Evolutionary conservation across 1,140 invertebrate genomes (phyloP).

Genomic region (Metaphire vulgaris): DNA sequence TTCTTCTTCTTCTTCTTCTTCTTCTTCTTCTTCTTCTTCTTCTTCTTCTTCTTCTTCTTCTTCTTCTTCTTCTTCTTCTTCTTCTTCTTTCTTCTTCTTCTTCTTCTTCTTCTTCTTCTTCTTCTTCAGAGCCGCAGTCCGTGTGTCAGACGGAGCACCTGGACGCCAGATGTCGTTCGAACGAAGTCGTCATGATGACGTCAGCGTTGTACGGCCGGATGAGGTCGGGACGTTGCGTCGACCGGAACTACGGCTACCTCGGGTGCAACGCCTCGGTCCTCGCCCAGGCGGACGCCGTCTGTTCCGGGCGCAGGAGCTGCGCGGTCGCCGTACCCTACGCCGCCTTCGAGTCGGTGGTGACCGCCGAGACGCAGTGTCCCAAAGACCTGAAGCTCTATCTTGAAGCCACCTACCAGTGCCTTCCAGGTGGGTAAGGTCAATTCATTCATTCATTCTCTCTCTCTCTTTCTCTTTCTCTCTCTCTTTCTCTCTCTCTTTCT

Average conservation of each 20-base stretch:
- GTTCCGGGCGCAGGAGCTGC: background rate
- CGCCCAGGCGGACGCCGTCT: background rate
- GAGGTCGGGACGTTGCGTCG: background rate
- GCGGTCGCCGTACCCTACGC: background rate
- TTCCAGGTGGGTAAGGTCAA: background rate
- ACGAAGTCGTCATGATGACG: constrained; percentile 15
- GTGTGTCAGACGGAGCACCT: constrained; percentile 11
- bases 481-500: background rate
- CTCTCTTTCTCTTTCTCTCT: background rate
- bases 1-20: no score
- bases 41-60: no score
- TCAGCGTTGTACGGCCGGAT: constrained; percentile 19
- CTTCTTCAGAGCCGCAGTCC: constrained; percentile 3
- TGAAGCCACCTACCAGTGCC: background rate
- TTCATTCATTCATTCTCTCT: background rate
- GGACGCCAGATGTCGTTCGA: background rate
- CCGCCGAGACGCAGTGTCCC: background rate
- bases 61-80: no score
- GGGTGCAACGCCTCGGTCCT: constrained; percentile 10
- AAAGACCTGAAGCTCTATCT: constrained; percentile 1
- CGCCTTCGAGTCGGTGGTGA: constrained; percentile 1
- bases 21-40: no score
- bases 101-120: no score
- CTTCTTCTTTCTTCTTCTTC: no score
- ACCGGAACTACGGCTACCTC: background rate